A percentile compares a stretch with the other conserved stretches of the same genome.
Evolutionary conservation across 2,888 invertebrate genomes (phyloP).

Genomic region (Leptogaster cylindrica): DNA sequence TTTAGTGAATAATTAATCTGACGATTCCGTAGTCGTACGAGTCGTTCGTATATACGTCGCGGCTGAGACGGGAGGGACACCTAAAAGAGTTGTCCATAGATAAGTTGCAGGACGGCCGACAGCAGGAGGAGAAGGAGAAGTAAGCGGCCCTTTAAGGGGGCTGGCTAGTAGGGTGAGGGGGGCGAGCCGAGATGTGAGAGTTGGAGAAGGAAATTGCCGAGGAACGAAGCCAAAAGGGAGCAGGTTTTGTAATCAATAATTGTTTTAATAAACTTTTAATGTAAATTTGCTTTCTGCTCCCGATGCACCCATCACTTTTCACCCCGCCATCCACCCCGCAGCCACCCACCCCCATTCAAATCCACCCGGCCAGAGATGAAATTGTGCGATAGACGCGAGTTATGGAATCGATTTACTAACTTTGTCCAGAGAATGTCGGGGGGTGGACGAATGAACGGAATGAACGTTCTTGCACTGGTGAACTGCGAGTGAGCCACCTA

Average conservation of each 20-base stretch:
- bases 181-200: too few relatives aligned
- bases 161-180: background rate
- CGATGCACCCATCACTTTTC: conserved; percentile 21
- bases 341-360: background rate
- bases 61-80: conserved; percentile 16
- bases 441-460: too few relatives aligned
- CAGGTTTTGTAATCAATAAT: conserved; percentile 38
- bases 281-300: conserved; percentile 33
- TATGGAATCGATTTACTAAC: conserved; percentile 37
- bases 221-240: background rate
- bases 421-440: too few relatives aligned
- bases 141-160: too few relatives aligned
- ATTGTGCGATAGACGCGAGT: conserved; percentile 36
- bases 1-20: conserved; percentile 44
- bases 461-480: background rate
- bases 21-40: conserved; percentile 39
- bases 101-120: conserved; percentile 8
- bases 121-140: background rate
- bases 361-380: conserved; percentile 32
- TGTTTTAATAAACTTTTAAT: conserved; percentile 44
- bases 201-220: conserved; percentile 1
- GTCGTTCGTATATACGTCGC: conserved; percentile 12
- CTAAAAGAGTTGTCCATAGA: conserved; percentile 37
- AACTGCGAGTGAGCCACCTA: too few relatives aligned
- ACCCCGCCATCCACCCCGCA: background rate